These are phyloP conservation scores for Zingel zingel DNA, from an alignment of 2,113 vertebrate species.

Conservation along the genomic window DNA sequence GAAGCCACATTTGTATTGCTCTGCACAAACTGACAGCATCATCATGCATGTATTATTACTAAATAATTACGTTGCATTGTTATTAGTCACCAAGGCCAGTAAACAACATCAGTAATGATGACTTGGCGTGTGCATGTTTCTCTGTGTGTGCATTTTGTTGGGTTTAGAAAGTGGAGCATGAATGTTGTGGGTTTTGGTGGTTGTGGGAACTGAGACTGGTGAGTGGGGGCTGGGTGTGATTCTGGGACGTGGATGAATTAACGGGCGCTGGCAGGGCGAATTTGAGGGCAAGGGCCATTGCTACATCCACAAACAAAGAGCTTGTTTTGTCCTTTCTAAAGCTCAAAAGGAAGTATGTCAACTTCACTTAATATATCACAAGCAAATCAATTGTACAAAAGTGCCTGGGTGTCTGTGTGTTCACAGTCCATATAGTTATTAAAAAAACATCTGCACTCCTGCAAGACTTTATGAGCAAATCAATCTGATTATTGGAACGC, in stretches of 20 bases:
- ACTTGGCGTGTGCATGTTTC: background rate
- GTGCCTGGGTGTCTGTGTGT: slow-evolving; percentile 21
- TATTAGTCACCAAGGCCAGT: background rate
- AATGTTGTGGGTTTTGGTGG: slow-evolving; percentile 47
- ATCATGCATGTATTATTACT: slow-evolving; percentile 15
- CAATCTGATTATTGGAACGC: slow-evolving; percentile 27
- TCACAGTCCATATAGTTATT: slow-evolving; percentile 25
- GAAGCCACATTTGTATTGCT: slow-evolving; percentile 8
- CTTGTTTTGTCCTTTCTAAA: slow-evolving; percentile 66
- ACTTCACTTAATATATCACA: slow-evolving; percentile 50
- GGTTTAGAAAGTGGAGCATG: slow-evolving; percentile 61
- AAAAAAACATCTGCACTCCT: slow-evolving; percentile 24
- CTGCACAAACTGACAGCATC: slow-evolving; percentile 5
- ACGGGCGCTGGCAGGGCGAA: slow-evolving; percentile 43
- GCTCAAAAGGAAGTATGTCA: slow-evolving; percentile 70
- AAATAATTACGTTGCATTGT: slow-evolving; percentile 2
- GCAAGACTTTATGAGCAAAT: slow-evolving; percentile 39
- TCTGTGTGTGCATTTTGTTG: slow-evolving; percentile 8
- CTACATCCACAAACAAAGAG: slow-evolving; percentile 69
- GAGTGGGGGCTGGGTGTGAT: slow-evolving; percentile 48
- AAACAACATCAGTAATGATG: slow-evolving; percentile 6
- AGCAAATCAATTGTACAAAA: slow-evolving; percentile 42
- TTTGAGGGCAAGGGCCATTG: slow-evolving; percentile 59
- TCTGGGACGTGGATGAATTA: slow-evolving; percentile 65
- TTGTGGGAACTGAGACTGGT: slow-evolving; percentile 66